Conservation (phyloP, 1,140 invertebrate species). For the Microvelia longipes region DNA sequence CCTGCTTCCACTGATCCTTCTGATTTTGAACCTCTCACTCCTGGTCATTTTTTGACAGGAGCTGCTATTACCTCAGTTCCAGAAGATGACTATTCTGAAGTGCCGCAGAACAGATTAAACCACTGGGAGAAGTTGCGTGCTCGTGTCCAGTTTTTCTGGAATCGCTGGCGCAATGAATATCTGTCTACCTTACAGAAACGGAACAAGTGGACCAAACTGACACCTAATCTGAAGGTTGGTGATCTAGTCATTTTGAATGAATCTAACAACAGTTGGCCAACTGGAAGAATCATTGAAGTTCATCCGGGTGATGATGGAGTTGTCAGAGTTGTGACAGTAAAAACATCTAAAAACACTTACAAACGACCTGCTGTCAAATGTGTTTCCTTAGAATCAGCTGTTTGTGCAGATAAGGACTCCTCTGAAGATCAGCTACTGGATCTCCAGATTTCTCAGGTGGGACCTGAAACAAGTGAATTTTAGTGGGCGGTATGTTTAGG, state of each 20-base stretch:
- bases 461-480: background rate
- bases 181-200: slow-evolving; percentile 20
- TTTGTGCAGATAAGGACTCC: background rate
- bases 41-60: slow-evolving; percentile 24
- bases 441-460: background rate
- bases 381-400: background rate
- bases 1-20: slow-evolving; percentile 12
- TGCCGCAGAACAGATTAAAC: slow-evolving; percentile 14
- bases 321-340: slow-evolving; percentile 26
- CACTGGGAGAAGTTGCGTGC: slow-evolving; percentile 20
- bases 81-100: slow-evolving; percentile 9
- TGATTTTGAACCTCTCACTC: slow-evolving; percentile 16
- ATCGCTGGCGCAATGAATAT: slow-evolving; percentile 26
- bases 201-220: slow-evolving; percentile 20
- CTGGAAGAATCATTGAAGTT: slow-evolving; percentile 26
- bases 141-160: slow-evolving; percentile 24
- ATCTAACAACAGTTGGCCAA: slow-evolving; percentile 26
- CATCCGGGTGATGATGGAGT: slow-evolving; percentile 26
- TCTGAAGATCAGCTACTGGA: background rate
- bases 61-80: slow-evolving; percentile 13
- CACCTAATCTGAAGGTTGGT: slow-evolving; percentile 9
- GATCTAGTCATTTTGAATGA: slow-evolving; percentile 25
- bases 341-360: slow-evolving; percentile 16
- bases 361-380: slow-evolving; percentile 1
- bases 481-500: background rate